These are phyloP conservation scores for Tetrapedia diversipes DNA, from an alignment of 2,888 invertebrate genomes.

Conservation along the genomic window DNA sequence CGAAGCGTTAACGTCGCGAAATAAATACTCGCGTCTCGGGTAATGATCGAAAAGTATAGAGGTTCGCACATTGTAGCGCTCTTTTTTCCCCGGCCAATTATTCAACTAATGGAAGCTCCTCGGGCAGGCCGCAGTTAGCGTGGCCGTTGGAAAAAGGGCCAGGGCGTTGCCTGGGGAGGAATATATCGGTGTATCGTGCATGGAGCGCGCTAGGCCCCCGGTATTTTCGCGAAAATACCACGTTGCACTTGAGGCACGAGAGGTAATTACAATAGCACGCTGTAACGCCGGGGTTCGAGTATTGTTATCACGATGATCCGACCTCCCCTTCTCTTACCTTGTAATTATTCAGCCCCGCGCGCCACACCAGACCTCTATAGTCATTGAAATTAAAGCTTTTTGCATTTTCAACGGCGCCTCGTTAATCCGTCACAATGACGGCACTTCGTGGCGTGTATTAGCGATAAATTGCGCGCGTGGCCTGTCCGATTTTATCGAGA, in stretches of 20 bases:
- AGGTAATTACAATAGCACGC: slow-evolving; percentile 67
- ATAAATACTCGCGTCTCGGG: slow-evolving; percentile 1
- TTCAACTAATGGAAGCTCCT: slow-evolving; percentile 36
- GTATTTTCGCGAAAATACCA: slow-evolving; percentile 66
- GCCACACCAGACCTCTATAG: slow-evolving; percentile 46
- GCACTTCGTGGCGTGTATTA: slow-evolving; percentile 43
- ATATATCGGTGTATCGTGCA: slow-evolving; percentile 41
- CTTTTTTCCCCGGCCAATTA: slow-evolving; percentile 17
- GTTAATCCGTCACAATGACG: slow-evolving; percentile 64
- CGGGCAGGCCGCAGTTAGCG: slow-evolving; percentile 15
- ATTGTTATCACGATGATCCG: slow-evolving; percentile 68
- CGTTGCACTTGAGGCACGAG: slow-evolving; percentile 58
- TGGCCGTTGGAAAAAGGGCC: slow-evolving; percentile 3
- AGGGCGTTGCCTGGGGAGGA: slow-evolving; percentile 8
- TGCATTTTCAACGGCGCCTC: slow-evolving; percentile 65
- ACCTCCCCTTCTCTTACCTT: slow-evolving; percentile 40
- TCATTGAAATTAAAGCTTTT: slow-evolving; percentile 65
- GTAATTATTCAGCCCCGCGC: slow-evolving; percentile 58
- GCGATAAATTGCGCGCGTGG: slow-evolving; percentile 47
- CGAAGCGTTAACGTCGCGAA: background rate
- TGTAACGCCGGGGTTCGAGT: slow-evolving; percentile 58
- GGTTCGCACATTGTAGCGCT: slow-evolving; percentile 23
- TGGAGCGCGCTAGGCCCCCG: slow-evolving; percentile 33
- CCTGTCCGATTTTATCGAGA: slow-evolving; percentile 35
- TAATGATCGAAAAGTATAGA: slow-evolving; percentile 23